Evolutionary conservation across 2,888 invertebrate genomes (phyloP), one percentile per base, ranked within the genome.

Genomic region (Clitarchus hookeri): DNA sequence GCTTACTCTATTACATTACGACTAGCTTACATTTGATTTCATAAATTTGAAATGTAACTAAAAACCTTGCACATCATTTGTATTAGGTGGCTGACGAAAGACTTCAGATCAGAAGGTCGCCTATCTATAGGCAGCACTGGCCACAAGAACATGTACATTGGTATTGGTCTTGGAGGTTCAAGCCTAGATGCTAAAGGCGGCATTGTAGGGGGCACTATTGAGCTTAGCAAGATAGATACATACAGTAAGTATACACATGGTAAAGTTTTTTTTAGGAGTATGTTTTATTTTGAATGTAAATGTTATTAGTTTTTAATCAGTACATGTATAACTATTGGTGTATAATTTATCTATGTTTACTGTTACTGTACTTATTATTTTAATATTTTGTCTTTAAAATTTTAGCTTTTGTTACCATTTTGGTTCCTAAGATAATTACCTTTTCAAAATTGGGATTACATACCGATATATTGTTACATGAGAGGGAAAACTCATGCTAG

Each of bases 111-210:
- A 85, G 96, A 98, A 90, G 98, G 98, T 0, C 94, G 98, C 54
- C 93, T 99, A 44, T 97, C 97, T 87, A 98, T 98, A 90, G 98
- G 98, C 89, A 98, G 98, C 91, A 96, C 96, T 0, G 98, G 98
- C 0, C 97, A 97, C 91, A 98, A 98, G 91, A 97, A 98, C 92
- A 95, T 98, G 93, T 96, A 96, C 91, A 95, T 98, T 87, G 96
- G 97, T 84, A 94, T 98, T 78, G 97, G 97, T 87, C 93, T 99
- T 86, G 97, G 96, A 19, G 96, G 97, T 48, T 98, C 98, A 0
- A 95, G 96, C 89, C 94, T 99, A 86, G 98, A 98, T 91, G 99
- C 99, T 23, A 97, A 98, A 91, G 98, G 98, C 86, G 99, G 99
- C 89, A 99, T 99, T 90, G 98, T 99, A 48, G 98, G 99, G 90